phyloP scores from a whole-genome alignment of 2,888 invertebrate genomes.

The Acanthoscelides obtectus region DNA sequence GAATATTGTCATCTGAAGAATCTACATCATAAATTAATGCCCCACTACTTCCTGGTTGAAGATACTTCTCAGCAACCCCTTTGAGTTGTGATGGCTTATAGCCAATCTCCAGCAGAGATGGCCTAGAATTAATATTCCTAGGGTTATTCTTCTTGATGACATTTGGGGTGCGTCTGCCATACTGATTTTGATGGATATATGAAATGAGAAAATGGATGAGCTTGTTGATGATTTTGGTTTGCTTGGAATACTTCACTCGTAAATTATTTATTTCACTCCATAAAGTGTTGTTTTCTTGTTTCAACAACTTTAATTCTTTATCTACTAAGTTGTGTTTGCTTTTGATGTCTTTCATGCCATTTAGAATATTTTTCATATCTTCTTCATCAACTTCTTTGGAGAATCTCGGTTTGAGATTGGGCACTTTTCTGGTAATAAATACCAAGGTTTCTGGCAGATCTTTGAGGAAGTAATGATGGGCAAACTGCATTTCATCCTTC shows the following conservation, averaged over 20 bases:
- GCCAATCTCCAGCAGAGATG: constrained; percentile 27
- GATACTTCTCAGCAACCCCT: neutral
- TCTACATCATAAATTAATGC: neutral
- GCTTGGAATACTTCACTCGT: constrained; percentile 29
- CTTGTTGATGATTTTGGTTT: constrained; percentile 33
- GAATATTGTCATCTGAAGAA: constrained; percentile 1
- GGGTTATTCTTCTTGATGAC: constrained; percentile 19
- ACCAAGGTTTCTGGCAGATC: constrained; percentile 76
- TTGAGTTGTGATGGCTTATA: constrained; percentile 6
- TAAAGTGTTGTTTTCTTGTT: constrained; percentile 31
- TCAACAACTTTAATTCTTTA: constrained; percentile 25
- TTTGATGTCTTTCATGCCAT: constrained; percentile 25
- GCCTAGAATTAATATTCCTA: constrained; percentile 23
- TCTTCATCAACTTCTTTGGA: constrained; percentile 11
- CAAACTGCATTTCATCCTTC: constrained; percentile 86
- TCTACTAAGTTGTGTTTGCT: constrained; percentile 25
- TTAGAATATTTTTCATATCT: constrained; percentile 20
- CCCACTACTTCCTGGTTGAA: neutral
- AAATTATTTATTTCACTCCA: constrained; percentile 31
- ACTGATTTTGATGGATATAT: constrained; percentile 28
- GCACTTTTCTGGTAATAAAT: constrained; percentile 60
- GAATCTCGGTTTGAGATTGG: constrained; percentile 1
- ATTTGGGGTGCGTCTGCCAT: constrained; percentile 21
- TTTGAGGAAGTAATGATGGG: constrained; percentile 83
- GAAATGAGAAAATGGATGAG: constrained; percentile 32